Base-by-base conservation (phyloP, 2,113 vertebrate genomes). In the Dipodomys spectabilis region DNA sequence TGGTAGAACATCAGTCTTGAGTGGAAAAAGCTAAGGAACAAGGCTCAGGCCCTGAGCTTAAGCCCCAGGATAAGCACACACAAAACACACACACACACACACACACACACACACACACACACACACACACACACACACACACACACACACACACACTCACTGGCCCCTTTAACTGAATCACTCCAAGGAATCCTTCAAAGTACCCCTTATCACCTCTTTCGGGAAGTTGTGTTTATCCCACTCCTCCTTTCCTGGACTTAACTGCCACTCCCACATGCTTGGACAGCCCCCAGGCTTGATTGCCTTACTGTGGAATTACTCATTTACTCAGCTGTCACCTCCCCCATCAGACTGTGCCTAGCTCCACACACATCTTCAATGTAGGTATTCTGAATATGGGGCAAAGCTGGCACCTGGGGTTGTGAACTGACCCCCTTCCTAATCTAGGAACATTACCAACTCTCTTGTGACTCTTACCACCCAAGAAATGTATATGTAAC, bases 291-390 rank as follows among this genome's bases (percentile, higher is more conserved):
- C 35, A 71, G 95, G 90, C 68, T 32, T 44, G 15, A 57, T 75
- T 71, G 64, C 45, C 8, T 27, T 30, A 65, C 88, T 20, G 77
- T 69, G 57, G 68, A 95, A 83, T 94, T 95, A 94, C 90, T 87
- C 77, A 67, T 71, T 90, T 13, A 86, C 69, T 22, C 53, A 57
- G 53, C 30, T 0, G 4, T 27, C 6, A 28, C 71, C 68, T 89
- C 60, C 62, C 60, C 64, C 27, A 39, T 22, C 13, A 6, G 13
- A 39, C 68, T 30, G 44, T 39, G 44, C 57, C 45, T 94, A 30
- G 23, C 53, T n/a, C 62, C 7, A 10, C 9, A 5, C 8, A 22
- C 20, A 60, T 49, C 72, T 75, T 67, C 60, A 27, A 11, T 4
- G 67, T 64, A 44, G 7, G 32, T 6, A 22, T 20, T 57, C 22